These are phyloP conservation scores for Drosophila nigrodunni DNA, from an alignment of 1,140 invertebrate genomes.

Conservation along the genomic window DNA sequence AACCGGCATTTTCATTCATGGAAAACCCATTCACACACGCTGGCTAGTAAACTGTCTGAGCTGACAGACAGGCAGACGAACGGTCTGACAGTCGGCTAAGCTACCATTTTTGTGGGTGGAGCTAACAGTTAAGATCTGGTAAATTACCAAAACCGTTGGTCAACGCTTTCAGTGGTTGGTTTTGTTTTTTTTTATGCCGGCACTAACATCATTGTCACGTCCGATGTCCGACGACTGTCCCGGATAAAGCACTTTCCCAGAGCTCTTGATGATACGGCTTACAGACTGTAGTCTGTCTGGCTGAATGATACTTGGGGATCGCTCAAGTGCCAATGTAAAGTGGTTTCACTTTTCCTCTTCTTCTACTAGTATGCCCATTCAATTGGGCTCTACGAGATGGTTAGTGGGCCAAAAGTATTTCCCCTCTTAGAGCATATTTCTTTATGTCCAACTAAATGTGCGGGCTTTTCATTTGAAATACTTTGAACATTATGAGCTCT, in stretches of 20 bases:
- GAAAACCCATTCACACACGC: conserved; percentile 35
- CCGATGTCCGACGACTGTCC: neutral
- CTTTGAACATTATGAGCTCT: neutral
- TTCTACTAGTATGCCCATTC: neutral
- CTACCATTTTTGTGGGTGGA: conserved; percentile 12
- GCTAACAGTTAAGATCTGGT: conserved; percentile 30
- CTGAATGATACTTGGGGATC: conserved; percentile 28
- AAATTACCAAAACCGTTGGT: conserved; percentile 56
- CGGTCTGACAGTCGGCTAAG: neutral
- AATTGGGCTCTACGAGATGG: conserved; percentile 2
- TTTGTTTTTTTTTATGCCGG: conserved; percentile 17
- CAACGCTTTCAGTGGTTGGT: conserved; percentile 18
- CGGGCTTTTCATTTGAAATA: neutral
- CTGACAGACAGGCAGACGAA: neutral
- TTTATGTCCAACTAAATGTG: neutral
- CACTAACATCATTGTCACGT: conserved; percentile 21
- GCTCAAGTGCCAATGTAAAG: conserved; percentile 18
- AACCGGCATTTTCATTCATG: conserved; percentile 61
- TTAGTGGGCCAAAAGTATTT: conserved; percentile 13
- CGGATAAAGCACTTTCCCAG: conserved; percentile 53
- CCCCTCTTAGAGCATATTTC: neutral
- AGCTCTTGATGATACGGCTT: conserved; percentile 14
- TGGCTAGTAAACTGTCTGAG: neutral
- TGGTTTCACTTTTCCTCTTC: conserved; percentile 25
- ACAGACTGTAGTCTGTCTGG: conserved; percentile 4